Conservation (phyloP, 1,140 invertebrate species). For the Drosophila nikananu region DNA sequence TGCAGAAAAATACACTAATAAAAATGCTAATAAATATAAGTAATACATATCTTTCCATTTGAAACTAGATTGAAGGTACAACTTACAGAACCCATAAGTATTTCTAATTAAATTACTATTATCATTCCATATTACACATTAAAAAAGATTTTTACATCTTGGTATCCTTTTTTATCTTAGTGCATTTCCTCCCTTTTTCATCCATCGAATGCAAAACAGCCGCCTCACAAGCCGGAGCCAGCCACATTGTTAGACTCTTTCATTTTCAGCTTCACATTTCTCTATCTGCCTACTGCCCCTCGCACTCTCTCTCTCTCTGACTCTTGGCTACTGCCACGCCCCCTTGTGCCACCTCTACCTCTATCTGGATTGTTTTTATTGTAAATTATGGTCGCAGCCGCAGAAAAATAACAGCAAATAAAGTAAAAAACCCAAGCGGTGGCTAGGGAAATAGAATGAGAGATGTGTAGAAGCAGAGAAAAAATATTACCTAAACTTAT, state of each 20-base stretch:
- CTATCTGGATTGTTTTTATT: constrained; percentile 61
- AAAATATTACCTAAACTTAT: not conserved
- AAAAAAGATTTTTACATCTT: not conserved
- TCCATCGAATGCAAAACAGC: constrained; percentile 46
- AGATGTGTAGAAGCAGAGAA: constrained; percentile 9
- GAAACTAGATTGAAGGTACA: not conserved
- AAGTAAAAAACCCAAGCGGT: constrained; percentile 42
- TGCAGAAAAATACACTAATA: not conserved
- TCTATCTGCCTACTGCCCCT: constrained; percentile 51
- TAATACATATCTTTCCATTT: not conserved
- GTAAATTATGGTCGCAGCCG: constrained; percentile 77
- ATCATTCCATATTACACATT: not conserved
- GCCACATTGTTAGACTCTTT: constrained; percentile 80
- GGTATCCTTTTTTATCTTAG: not conserved
- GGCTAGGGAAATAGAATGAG: constrained; percentile 39
- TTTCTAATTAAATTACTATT: not conserved
- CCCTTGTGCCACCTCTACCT: constrained; percentile 28
- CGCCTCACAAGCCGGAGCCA: constrained; percentile 36
- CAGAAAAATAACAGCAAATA: constrained; percentile 76
- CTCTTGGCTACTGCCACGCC: constrained; percentile 10
- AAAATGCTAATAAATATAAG: not conserved
- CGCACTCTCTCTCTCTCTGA: not conserved
- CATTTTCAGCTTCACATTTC: constrained; percentile 78
- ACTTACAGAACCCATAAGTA: accelerated
- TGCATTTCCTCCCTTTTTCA: constrained; percentile 7